Base-by-base conservation (phyloP, 2,888 invertebrate genomes). In the Gortyna flavago region DNA sequence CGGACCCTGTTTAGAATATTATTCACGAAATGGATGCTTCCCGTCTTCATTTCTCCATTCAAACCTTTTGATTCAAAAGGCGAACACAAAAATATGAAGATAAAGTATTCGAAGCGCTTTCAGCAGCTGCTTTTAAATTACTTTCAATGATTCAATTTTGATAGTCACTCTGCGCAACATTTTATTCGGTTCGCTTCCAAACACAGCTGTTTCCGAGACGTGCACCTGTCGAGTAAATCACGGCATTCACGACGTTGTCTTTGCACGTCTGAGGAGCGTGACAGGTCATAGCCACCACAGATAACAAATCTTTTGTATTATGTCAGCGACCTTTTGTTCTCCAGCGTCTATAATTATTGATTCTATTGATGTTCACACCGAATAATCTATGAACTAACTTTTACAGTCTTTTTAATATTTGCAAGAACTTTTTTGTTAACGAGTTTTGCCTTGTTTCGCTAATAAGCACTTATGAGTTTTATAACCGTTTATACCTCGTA, bases 201-300 rank as follows among this genome's bases (percentile, higher is more conserved):
- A 73, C 79, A 81, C 88, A 83, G 79, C 80, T 86, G 88, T 51
- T 85, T 80, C 78, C 80, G 71, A 65, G 73, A 79, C 61, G 70
- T 83, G 75, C 88, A 87, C 88, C 87, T 87, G 87, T 61, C 77
- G 51, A 54, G 76, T 35, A 87, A 83, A 82, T 82, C 82, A 85
- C 74, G 71, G 67, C 32, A 66, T 82, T 82, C 82, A 85, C 74
- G 71, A 69, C 32, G 68, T 82, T 78, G 85, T 83, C 77, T 77
- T 48, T 82, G 70, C 64, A 62, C 70, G 48, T 41, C 72, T 75
- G 66, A 72, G 72, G 67, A 85, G 81, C 86, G 88, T 86, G 83
- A 82, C 86, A 74, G 85, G 83, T 88, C 86, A 79, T 67, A 87
- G 82, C 71, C 81, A 79, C 86, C 72, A 70, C 77, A 86, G 77